A percentile compares a stretch with the other conserved stretches of the same genome.
phyloP scores from a whole-genome alignment of 2,888 invertebrate species.

The Microctonus aethiopoides region DNA sequence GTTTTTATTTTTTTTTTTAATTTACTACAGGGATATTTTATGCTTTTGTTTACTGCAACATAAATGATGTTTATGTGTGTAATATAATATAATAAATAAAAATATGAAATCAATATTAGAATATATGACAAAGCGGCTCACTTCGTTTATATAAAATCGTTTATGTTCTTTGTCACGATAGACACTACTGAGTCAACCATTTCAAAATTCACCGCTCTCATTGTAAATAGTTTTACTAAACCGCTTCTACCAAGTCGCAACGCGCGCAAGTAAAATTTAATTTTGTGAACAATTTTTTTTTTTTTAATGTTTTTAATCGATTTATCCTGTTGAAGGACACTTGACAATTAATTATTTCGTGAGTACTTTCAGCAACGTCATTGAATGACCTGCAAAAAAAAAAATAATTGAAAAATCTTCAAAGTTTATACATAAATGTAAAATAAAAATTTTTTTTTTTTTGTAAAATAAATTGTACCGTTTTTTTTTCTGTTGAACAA shows the following conservation, averaged over 20 bases:
- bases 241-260: background rate
- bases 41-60: background rate
- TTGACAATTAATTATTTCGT: background rate
- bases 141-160: constrained; percentile 49
- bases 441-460: background rate
- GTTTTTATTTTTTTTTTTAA: background rate
- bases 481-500: too few relatives aligned
- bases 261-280: constrained; percentile 1
- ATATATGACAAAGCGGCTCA: constrained; percentile 52
- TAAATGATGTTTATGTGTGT: too few relatives aligned
- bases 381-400: background rate
- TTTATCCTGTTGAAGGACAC: background rate
- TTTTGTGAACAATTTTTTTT: background rate
- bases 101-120: constrained; percentile 63
- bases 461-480: background rate
- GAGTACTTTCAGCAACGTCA: background rate
- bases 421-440: constrained; percentile 19
- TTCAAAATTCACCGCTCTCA: constrained; percentile 35
- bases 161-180: background rate
- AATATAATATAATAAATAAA: constrained; percentile 41
- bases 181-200: constrained; percentile 1
- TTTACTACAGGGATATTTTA: background rate
- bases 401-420: background rate
- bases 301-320: background rate
- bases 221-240: background rate